A percentile compares a stretch with the other conserved stretches of the same genome.
Evolutionary conservation across 2,113 vertebrate species (phyloP).

Genomic region (Hippolais icterina): DNA sequence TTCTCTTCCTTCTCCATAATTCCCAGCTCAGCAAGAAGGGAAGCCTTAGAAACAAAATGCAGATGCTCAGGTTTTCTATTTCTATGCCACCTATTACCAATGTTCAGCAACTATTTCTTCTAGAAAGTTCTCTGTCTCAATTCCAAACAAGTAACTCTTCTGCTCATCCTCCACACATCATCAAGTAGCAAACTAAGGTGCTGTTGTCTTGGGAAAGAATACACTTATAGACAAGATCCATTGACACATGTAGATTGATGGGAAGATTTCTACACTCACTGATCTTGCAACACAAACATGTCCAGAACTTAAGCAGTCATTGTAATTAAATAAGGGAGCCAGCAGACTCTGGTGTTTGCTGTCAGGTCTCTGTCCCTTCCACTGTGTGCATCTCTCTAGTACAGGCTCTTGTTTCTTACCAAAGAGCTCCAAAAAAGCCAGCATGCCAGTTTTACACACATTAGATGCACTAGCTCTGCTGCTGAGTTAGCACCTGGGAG

Average conservation of each 20-base stretch:
- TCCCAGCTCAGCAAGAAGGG: not conserved
- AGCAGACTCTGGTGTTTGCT: not conserved
- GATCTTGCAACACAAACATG: not conserved
- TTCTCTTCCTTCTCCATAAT: not conserved
- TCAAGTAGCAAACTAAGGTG: not conserved
- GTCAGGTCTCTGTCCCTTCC: not conserved
- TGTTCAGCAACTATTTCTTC: not conserved
- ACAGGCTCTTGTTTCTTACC: not conserved
- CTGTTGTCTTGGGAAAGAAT: not conserved
- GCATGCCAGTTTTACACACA: not conserved
- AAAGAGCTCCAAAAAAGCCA: not conserved
- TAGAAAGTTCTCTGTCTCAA: not conserved
- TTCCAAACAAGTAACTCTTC: not conserved
- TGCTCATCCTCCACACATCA: not conserved
- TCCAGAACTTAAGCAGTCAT: not conserved
- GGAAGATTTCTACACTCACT: not conserved
- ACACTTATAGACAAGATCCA: not conserved
- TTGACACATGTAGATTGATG: not conserved
- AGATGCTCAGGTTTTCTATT: not conserved
- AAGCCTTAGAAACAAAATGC: not conserved
- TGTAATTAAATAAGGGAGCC: not conserved
- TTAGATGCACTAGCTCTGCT: not conserved
- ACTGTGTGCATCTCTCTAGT: not conserved
- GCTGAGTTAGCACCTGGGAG: not conserved
- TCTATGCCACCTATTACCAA: not conserved